Base-by-base conservation (phyloP, 2,888 invertebrate species). In the Aphidius colemani region DNA sequence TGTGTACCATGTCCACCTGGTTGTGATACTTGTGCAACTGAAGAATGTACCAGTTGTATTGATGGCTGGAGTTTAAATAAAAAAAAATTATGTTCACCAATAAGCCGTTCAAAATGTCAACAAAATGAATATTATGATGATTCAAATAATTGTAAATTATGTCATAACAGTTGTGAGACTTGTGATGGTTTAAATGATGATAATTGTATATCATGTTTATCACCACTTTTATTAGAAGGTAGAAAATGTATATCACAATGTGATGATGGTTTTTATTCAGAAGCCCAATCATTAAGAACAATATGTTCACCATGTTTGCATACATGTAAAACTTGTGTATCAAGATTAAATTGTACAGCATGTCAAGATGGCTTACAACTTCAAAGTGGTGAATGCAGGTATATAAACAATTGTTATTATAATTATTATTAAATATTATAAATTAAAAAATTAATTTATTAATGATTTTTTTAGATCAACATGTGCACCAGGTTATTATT, bases 401-500 rank as follows among this genome's bases (percentile, higher is more conserved):
- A 30, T 30, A 30, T 30, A 30, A 30, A 5, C 3, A 30, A 30
- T 30, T 18, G 13, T 18, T 18, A 18, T 18, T 18, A 18, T 1
- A 2, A 18, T 1, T 1, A 18, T 18, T 18, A 18, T 1, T 1
- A 18, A 18, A 18, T 18, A 1, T 1, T 18, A 18, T 18, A 18
- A 1, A 18, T 18, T 18, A 18, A 18, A n/a, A 18, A 18, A 18
- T 18, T 18, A 2, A 18, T 18, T 18, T 18, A 2, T 18, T 18
- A 18, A 18, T 18, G 13, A 18, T 18, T 18, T 18, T 18, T 18
- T 18, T 18, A 18, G 30, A 63, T 90, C 92, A 1, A 87, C 91
- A 3, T 95, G 94, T 75, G 92, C 92, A 59, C 86, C 86, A 74
- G 88, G 88, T 58, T 94, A 93, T 82, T 95, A 92, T 84, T 94